phyloP scores from a whole-genome alignment of 1,140 invertebrate genomes.

The Macrotrachela quadricornifera region DNA sequence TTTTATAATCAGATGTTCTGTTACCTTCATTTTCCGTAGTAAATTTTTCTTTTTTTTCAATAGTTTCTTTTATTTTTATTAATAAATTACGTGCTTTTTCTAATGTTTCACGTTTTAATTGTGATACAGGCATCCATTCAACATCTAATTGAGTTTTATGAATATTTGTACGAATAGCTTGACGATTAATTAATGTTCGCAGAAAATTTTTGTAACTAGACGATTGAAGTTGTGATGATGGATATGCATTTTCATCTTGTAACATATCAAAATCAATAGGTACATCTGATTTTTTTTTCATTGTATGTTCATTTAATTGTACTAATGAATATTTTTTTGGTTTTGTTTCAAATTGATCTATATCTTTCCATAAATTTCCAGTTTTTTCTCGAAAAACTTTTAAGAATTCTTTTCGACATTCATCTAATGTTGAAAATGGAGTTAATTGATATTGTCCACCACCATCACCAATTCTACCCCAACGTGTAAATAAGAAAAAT shows the following conservation, averaged over 20 bases:
- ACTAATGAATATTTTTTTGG: slow-evolving; percentile 34
- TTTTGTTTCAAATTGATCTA: slow-evolving; percentile 15
- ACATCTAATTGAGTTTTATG: no score
- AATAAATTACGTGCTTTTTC: neutral
- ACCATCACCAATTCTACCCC: slow-evolving; percentile 34
- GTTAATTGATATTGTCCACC: slow-evolving; percentile 34
- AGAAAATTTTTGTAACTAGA: neutral
- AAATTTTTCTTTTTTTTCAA: slow-evolving; percentile 11
- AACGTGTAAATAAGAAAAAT: slow-evolving; percentile 34
- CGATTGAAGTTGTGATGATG: neutral
- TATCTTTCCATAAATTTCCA: slow-evolving; percentile 32
- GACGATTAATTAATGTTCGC: neutral
- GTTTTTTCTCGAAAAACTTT: slow-evolving; percentile 36
- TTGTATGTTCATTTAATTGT: slow-evolving; percentile 11
- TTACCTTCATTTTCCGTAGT: slow-evolving; percentile 2
- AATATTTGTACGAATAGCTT: neutral
- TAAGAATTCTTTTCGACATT: slow-evolving; percentile 33
- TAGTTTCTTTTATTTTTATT: slow-evolving; percentile 5
- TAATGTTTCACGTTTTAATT: neutral
- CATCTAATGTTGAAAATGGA: slow-evolving; percentile 28
- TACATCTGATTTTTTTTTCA: neutral
- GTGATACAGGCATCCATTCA: neutral
- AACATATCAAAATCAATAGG: neutral
- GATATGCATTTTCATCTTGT: neutral
- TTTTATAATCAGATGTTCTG: slow-evolving; percentile 12